Conservation (phyloP, 1,140 invertebrate species). For the Drosophila virilis region DNA sequence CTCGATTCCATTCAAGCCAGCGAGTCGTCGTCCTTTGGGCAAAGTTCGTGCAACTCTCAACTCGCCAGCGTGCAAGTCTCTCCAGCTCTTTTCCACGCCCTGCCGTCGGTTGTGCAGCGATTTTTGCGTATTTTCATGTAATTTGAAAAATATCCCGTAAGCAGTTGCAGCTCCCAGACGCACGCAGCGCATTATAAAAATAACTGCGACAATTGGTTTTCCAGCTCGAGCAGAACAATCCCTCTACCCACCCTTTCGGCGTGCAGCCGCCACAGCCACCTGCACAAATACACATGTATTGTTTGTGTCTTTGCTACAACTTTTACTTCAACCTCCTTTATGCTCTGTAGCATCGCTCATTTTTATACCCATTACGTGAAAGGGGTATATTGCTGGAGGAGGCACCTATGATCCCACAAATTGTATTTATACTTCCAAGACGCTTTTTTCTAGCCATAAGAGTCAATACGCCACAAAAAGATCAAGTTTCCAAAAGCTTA, state of each 20-base stretch:
- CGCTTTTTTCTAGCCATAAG: too few relatives aligned
- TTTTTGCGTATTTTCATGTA: conserved; percentile 48
- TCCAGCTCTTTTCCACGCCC: not conserved
- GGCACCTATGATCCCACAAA: too few relatives aligned
- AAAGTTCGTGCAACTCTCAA: conserved; percentile 48
- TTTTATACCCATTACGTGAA: too few relatives aligned
- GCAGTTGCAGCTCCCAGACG: conserved; percentile 27
- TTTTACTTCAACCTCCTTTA: not conserved
- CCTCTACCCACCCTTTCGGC: too few relatives aligned
- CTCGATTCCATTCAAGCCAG: conserved; percentile 1
- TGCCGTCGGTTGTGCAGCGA: conserved; percentile 8
- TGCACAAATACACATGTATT: conserved; percentile 7
- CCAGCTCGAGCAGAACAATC: conserved; percentile 2
- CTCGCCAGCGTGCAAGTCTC: conserved; percentile 2
- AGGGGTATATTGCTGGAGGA: too few relatives aligned
- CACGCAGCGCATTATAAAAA: conserved; percentile 6
- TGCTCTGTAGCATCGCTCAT: too few relatives aligned
- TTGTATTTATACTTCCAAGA: too few relatives aligned
- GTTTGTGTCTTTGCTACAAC: not conserved
- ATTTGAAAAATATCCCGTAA: conserved; percentile 49
- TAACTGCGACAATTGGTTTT: conserved; percentile 35
- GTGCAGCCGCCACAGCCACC: not conserved
- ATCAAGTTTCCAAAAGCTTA: too few relatives aligned
- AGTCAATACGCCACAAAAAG: too few relatives aligned
- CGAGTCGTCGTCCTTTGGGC: conserved; percentile 50